These are phyloP conservation scores for Muraenolepis orangiensis DNA, from an alignment of 2,797 vertebrate genomes.

Conservation along the genomic window DNA sequence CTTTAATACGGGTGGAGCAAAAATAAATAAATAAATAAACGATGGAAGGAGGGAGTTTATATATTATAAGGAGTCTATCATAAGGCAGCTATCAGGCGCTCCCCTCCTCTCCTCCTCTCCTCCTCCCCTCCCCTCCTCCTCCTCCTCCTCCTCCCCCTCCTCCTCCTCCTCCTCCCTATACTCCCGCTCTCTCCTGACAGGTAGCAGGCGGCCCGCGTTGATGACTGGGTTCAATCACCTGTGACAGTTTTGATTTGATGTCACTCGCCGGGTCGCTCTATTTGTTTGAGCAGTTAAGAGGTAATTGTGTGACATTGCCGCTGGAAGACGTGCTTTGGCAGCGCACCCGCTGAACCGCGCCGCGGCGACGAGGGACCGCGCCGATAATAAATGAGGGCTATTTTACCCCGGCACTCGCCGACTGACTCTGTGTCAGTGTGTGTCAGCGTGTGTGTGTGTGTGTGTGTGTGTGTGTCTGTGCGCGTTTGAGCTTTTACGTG, in stretches of 20 bases:
- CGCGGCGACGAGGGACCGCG: slow-evolving; percentile 69
- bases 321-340: slow-evolving; percentile 79
- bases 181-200: slow-evolving; percentile 74
- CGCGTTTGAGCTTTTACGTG: slow-evolving; percentile 32
- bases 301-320: slow-evolving; percentile 99
- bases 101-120: slow-evolving; percentile 53
- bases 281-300: slow-evolving; percentile 99
- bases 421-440: slow-evolving; percentile 37
- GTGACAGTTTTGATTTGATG: slow-evolving; percentile 99
- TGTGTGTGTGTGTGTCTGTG: slow-evolving; percentile 35
- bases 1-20: slow-evolving; percentile 66
- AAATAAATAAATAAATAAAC: slow-evolving; percentile 26
- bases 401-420: slow-evolving; percentile 70
- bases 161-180: slow-evolving; percentile 47
- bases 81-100: slow-evolving; percentile 76
- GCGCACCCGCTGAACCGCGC: slow-evolving; percentile 73
- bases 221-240: slow-evolving; percentile 99
- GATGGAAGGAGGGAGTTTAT: slow-evolving; percentile 76
- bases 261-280: slow-evolving; percentile 94
- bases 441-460: slow-evolving; percentile 15
- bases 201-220: slow-evolving; percentile 76
- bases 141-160: not conserved
- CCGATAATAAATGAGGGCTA: slow-evolving; percentile 84
- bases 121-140: slow-evolving; percentile 32
- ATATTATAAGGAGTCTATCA: slow-evolving; percentile 96